Evolutionary conservation across 1,140 invertebrate genomes (phyloP).

Genomic region (Drosophila pruinosa): DNA sequence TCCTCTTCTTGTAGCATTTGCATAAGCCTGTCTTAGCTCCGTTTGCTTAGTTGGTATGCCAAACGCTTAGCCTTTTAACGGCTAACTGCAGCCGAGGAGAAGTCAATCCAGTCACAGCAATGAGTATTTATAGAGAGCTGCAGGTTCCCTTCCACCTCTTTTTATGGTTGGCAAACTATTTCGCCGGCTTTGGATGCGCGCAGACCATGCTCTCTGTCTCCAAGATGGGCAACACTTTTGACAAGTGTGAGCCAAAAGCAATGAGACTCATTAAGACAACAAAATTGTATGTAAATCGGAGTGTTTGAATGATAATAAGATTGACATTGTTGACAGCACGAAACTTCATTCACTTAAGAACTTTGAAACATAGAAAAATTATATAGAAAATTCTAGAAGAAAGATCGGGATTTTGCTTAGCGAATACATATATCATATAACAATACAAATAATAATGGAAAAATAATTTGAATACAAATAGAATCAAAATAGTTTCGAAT

Average conservation of each 20-base stretch:
- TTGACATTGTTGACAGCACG: too few species aligned
- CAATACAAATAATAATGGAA: too few species aligned
- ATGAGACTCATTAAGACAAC: neutral
- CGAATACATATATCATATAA: too few species aligned
- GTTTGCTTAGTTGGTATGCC: constrained; percentile 69
- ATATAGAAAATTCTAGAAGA: neutral
- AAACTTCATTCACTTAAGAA: neutral
- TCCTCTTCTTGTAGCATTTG: constrained; percentile 39
- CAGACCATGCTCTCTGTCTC: neutral
- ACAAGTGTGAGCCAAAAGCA: neutral
- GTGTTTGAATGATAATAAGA: neutral
- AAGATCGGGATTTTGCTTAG: too few species aligned
- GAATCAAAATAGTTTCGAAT: too few species aligned
- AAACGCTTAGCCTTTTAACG: constrained; percentile 72
- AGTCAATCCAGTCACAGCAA: constrained; percentile 17
- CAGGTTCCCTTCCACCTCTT: constrained; percentile 30
- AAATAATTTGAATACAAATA: too few species aligned
- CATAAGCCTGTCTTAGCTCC: constrained; percentile 38
- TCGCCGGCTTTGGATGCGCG: neutral
- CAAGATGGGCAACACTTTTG: neutral
- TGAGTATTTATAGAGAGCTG: constrained; percentile 60
- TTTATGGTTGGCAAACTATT: constrained; percentile 35
- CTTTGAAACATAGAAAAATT: neutral
- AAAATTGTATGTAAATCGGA: neutral
- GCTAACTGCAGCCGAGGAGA: constrained; percentile 40